Conservation (phyloP, 2,888 invertebrate species). For the Tridacna crocea region DNA sequence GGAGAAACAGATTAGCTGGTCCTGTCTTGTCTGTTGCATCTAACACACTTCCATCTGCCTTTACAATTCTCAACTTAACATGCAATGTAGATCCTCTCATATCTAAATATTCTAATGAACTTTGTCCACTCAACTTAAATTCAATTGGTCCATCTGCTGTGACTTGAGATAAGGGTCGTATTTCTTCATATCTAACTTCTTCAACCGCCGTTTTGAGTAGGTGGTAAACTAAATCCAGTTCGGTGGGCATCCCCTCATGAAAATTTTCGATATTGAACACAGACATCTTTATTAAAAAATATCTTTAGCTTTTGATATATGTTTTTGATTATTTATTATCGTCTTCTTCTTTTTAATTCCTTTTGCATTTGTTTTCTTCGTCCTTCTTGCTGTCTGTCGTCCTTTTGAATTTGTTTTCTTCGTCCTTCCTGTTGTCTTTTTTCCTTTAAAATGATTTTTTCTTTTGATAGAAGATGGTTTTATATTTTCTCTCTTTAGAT, state of each 20-base stretch:
- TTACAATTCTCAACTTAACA: conserved; percentile 29
- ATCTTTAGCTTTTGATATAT: not conserved
- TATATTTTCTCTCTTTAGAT: conserved; percentile 23
- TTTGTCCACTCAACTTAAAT: conserved; percentile 12
- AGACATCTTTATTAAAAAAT: conserved; percentile 22
- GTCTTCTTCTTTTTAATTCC: not conserved
- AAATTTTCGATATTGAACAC: conserved; percentile 25
- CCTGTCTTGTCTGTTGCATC: conserved; percentile 15
- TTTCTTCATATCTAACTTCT: conserved; percentile 18
- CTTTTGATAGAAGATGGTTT: conserved; percentile 9
- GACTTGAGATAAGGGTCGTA: conserved; percentile 36
- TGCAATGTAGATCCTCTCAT: conserved; percentile 20
- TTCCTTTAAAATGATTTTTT: not conserved
- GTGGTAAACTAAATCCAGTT: conserved; percentile 23
- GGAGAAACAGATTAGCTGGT: conserved; percentile 32
- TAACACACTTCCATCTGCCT: conserved; percentile 19
- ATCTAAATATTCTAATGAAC: conserved; percentile 34
- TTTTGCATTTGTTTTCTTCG: not conserved
- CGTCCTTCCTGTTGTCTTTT: not conserved
- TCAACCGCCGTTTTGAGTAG: conserved; percentile 33
- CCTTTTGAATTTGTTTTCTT: not conserved
- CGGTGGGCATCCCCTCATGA: conserved; percentile 21
- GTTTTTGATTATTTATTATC: not conserved
- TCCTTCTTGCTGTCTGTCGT: not conserved
- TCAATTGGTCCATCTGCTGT: conserved; percentile 25